These are phyloP conservation scores for Muscicapa adusta DNA, from an alignment of 2,113 vertebrate genomes.

Conservation along the genomic window DNA sequence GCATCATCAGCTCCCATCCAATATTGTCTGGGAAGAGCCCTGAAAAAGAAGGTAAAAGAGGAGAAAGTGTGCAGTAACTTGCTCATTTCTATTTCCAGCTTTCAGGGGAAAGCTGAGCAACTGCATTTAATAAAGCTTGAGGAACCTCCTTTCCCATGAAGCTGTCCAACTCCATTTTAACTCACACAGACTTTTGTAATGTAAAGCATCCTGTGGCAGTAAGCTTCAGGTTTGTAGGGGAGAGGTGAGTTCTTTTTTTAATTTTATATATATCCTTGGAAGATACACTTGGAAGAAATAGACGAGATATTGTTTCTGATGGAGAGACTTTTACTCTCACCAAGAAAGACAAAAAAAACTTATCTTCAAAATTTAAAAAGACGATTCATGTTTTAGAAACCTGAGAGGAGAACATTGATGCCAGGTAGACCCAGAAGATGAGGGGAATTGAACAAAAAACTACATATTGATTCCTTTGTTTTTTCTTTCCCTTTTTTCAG, in stretches of 20 bases:
- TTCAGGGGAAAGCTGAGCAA: background rate
- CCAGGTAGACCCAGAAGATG: background rate
- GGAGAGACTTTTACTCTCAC: background rate
- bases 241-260: background rate
- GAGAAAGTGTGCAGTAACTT: background rate
- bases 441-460: rapidly evolving
- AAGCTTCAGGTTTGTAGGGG: conserved; percentile 5
- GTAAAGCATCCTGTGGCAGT: background rate
- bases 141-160: background rate
- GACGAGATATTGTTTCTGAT: background rate
- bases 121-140: background rate
- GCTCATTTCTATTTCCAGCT: background rate
- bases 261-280: background rate
- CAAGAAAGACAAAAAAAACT: background rate
- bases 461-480: rapidly evolving
- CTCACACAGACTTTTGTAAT: background rate
- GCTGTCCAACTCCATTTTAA: background rate
- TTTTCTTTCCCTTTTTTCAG: rapidly evolving
- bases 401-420: background rate
- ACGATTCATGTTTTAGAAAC: background rate
- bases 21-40: background rate
- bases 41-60: background rate
- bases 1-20: rapidly evolving
- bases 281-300: background rate
- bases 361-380: background rate